Percentiles rank a stretch among this genome's conserved stretches.
phyloP scores from a whole-genome alignment of 2,888 invertebrate species.

The Atherix ibis region DNA sequence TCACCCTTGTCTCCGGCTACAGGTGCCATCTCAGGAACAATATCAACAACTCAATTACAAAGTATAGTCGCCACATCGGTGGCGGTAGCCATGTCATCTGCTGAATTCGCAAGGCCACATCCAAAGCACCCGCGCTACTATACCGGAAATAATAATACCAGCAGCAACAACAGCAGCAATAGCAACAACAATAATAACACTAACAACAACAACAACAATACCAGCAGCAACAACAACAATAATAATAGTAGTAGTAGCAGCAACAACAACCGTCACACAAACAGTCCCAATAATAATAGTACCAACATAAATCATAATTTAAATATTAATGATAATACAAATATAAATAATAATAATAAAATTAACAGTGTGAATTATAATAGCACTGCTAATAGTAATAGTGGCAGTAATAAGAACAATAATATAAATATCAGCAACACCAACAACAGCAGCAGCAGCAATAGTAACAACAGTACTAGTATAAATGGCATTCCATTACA shows the following conservation, averaged over 20 bases:
- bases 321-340: no score
- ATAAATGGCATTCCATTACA: slow-evolving; percentile 16
- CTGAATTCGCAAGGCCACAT: slow-evolving; percentile 20
- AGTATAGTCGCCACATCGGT: slow-evolving; percentile 7
- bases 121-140: slow-evolving; percentile 18
- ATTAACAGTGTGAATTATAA: no score
- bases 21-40: slow-evolving; percentile 7
- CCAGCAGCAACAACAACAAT: no score
- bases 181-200: slow-evolving; percentile 10
- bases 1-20: slow-evolving; percentile 4
- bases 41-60: slow-evolving; percentile 6
- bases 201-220: no score
- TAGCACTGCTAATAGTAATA: slow-evolving; percentile 11
- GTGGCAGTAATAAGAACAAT: slow-evolving; percentile 11
- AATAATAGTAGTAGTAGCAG: slow-evolving; percentile 10
- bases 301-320: no score
- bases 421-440: slow-evolving; percentile 10
- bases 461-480: slow-evolving; percentile 10
- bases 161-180: slow-evolving; percentile 11
- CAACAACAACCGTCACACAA: no score
- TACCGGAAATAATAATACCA: slow-evolving; percentile 11
- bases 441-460: slow-evolving; percentile 11
- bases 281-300: no score
- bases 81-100: slow-evolving; percentile 15
- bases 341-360: no score